These are phyloP conservation scores for Drosophila sp. DNA, from an alignment of 1,140 invertebrate species.

Conservation along the genomic window DNA sequence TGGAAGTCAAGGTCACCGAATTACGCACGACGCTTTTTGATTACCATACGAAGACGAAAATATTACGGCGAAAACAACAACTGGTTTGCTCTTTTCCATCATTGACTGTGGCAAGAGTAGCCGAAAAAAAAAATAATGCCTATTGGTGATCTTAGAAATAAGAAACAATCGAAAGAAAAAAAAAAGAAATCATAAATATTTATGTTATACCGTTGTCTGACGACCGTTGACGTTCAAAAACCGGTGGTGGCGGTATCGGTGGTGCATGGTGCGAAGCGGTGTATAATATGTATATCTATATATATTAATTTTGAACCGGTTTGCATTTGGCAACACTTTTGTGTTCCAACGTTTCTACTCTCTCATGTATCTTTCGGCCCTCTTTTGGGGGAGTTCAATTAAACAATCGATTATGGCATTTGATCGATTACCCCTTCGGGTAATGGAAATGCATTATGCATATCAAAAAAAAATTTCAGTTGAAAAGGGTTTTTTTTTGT, in stretches of 20 bases:
- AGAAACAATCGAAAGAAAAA: constrained; percentile 53
- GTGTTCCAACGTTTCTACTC: background rate
- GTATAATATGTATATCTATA: constrained; percentile 47
- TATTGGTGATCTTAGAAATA: constrained; percentile 41
- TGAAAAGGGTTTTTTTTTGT: background rate
- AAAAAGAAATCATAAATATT: constrained; percentile 70
- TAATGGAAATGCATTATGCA: background rate
- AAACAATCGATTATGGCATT: constrained; percentile 30
- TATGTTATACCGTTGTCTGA: constrained; percentile 49
- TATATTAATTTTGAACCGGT: constrained; percentile 48
- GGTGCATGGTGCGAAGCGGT: constrained; percentile 18
- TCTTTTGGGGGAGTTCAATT: constrained; percentile 20
- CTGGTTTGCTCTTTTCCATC: constrained; percentile 20
- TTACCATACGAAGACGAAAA: constrained; percentile 27
- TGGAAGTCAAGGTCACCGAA: constrained; percentile 69
- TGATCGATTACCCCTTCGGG: background rate
- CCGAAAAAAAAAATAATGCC: constrained; percentile 3
- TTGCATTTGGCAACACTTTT: constrained; percentile 38
- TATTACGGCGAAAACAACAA: constrained; percentile 29
- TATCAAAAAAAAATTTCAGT: background rate
- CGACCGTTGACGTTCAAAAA: constrained; percentile 40
- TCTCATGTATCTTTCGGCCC: background rate
- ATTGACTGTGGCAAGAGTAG: background rate
- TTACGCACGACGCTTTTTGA: constrained; percentile 20
- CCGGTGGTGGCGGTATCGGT: constrained; percentile 40